These are phyloP conservation scores for Caenorhabditis wallacei DNA, from an alignment of 2,888 invertebrate species.

Conservation along the genomic window DNA sequence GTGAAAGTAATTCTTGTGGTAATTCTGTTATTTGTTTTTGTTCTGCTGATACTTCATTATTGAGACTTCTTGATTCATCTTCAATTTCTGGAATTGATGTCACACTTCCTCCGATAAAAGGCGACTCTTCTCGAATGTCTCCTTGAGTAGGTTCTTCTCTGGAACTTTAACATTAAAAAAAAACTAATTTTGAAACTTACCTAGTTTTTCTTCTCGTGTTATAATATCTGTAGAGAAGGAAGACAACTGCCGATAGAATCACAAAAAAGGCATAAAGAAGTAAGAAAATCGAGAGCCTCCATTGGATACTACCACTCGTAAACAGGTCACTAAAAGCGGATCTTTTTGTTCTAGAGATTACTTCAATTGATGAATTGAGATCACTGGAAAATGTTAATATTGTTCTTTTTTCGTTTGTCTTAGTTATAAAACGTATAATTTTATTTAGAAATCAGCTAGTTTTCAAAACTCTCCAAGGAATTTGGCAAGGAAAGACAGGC, in stretches of 20 bases:
- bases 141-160: too few relatives aligned
- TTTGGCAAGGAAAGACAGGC: too few relatives aligned
- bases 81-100: neutral
- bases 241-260: neutral
- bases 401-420: too few relatives aligned
- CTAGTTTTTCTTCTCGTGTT: neutral
- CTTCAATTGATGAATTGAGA: too few relatives aligned
- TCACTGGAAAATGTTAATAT: too few relatives aligned
- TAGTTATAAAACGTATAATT: too few relatives aligned
- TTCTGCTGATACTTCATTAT: neutral
- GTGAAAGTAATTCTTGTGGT: neutral
- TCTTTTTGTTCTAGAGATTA: neutral
- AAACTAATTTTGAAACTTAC: neutral
- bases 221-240: neutral
- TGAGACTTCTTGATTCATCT: neutral
- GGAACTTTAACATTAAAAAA: too few relatives aligned
- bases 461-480: too few relatives aligned
- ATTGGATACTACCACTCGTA: neutral
- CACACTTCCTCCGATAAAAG: neutral
- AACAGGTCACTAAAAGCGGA: neutral
- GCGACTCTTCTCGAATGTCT: neutral
- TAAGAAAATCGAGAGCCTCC: neutral
- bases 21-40: neutral
- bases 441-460: too few relatives aligned
- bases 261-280: constrained; percentile 4